Base-by-base conservation (phyloP, 2,888 invertebrate species). In the Orthosia gracilis region DNA sequence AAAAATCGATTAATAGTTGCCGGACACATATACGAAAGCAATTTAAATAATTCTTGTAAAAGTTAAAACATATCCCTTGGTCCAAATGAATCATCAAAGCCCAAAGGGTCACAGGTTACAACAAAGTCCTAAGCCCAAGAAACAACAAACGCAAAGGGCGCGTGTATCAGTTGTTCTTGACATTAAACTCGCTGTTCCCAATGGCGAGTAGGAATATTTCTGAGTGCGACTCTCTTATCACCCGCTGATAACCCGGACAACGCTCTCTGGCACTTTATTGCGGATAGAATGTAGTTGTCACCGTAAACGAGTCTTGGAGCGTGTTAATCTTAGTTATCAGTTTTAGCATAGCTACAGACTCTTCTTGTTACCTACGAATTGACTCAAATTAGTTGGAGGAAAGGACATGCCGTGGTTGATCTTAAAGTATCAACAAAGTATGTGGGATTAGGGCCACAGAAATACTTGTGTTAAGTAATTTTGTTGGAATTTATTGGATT, bases 201-300 rank as follows among this genome's bases (percentile, higher is more conserved):
- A 85, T 67, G 74, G 85, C 75, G 66, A 82, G 83, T 83, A 83
- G 83, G 83, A 83, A 83, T 83, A 83, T 83, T 84, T 80, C 86
- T 70, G 76, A 59, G 66, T 58, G 58, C 65, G 73, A 69, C 72
- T 69, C 72, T n/a, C 26, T 79, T 84, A 84, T 84, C 84, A 31
- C 11, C n/a, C 13, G 0, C 18, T 26, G 84, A 84, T 84, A 84
- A 84, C 84, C 86, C 84, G 76, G 54, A 21, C 82, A 77, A 82
- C 57, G 85, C 69, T 71, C 85, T 74, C 68, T 70, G 67, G 13
- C 40, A 45, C 18, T 45, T 52, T 62, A 26, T 68, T 26, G 69
- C 59, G 31, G 40, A 58, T 26, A 59, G 26, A 52, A 52, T 52
- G 50, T 69, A 47, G 62, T 69, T 69, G 84, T 66, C 65, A 84